These are phyloP conservation scores for Athene cunicularia DNA, from an alignment of 2,113 vertebrate species.

Conservation along the genomic window DNA sequence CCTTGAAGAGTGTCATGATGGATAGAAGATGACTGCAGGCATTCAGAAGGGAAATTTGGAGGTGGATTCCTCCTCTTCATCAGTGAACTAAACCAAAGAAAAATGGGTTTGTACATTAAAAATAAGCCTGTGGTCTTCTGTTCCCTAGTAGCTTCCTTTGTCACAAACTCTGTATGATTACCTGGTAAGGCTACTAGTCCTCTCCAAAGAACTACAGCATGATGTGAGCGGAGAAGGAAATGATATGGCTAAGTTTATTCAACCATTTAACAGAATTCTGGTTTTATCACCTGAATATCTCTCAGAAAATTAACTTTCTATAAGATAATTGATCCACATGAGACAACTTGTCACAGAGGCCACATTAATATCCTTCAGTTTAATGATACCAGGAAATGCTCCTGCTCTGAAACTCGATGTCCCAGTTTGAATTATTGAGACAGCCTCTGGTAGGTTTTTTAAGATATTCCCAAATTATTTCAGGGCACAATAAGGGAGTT, in stretches of 20 bases:
- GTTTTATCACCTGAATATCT: neutral
- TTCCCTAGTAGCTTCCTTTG: neutral
- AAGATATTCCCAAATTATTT: neutral
- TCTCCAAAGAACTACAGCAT: neutral
- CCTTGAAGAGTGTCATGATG: conserved; percentile 32
- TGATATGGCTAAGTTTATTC: neutral
- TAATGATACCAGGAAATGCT: neutral
- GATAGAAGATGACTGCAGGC: neutral
- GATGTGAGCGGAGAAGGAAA: neutral
- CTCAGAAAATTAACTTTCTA: neutral
- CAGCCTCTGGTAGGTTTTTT: neutral
- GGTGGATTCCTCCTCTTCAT: neutral
- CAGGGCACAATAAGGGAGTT: neutral
- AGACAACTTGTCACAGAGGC: neutral
- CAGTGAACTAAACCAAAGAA: neutral
- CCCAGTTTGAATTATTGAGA: neutral
- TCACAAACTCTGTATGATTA: neutral
- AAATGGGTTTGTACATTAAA: neutral
- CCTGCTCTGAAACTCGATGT: neutral
- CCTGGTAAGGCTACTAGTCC: neutral
- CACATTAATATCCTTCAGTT: neutral
- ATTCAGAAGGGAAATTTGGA: neutral
- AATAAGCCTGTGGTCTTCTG: neutral
- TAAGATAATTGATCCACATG: neutral
- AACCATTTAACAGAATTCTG: neutral